Evolutionary conservation across 2,888 invertebrate genomes (phyloP).

Genomic region (Eumacrocentrus americanus): DNA sequence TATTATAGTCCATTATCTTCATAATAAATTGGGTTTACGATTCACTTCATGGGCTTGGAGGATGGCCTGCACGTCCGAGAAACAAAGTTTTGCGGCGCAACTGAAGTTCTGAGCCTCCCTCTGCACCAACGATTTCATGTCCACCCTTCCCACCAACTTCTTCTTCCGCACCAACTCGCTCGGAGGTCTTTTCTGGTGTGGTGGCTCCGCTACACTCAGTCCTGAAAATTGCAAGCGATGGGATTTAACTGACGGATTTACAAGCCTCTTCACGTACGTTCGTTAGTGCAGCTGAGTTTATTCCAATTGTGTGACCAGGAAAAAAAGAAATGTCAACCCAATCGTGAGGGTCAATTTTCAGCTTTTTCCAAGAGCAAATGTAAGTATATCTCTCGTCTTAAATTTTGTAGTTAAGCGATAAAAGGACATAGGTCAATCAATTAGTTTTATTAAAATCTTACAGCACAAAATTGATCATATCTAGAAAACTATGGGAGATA

Average conservation of each 20-base stretch:
- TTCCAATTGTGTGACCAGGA: neutral
- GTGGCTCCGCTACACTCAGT: neutral
- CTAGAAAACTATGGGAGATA: no score
- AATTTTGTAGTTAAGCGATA: no score
- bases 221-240: neutral
- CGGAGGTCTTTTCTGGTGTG: neutral
- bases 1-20: neutral
- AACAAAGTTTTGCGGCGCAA: neutral
- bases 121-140: neutral
- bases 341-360: no score
- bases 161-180: neutral
- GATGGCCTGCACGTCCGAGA: neutral
- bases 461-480: no score
- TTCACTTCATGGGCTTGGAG: neutral
- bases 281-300: neutral
- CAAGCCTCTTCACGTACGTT: neutral
- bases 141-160: neutral
- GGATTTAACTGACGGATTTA: neutral
- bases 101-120: neutral
- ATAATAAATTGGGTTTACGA: constrained; percentile 1
- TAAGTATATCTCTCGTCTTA: no score
- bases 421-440: no score
- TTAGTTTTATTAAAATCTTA: neutral
- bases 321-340: neutral
- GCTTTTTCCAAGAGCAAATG: no score